Evolutionary conservation across 2,113 vertebrate genomes (phyloP), one percentile per base, ranked within the genome.

Genomic region (Pampusana beccarii): DNA sequence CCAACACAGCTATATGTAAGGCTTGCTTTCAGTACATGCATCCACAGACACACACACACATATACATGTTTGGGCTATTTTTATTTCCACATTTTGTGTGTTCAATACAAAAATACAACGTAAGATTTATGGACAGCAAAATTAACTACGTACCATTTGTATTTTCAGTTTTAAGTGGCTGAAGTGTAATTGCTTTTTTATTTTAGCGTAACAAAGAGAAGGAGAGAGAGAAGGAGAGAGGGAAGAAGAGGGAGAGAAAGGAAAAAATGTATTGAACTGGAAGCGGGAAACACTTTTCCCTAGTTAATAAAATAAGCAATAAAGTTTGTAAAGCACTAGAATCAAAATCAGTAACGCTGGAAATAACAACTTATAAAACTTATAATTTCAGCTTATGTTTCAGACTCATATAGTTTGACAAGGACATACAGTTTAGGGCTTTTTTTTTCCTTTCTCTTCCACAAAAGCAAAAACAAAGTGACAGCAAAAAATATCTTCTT

Each of bases 251-350:
- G 73, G 50, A 20, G 38, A 77, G 25, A 88, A 83, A 77, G 57
- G 51, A 80, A 91, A 95, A 88, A 96, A 81, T 17, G 28, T 84
- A 95, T 74, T 97, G 91, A 97, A 93, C 73, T 83, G 40, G 65
- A 96, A 98, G 67, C 28, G 7, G 3, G 46, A 53, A 98, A 96
- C 74, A 88, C 80, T 90, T 87, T 38, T 16, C 85, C 84, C 81
- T 89, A 92, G 95, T 95, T 97, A 97, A 96, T 97, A 97, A 98
- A 97, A 96, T 93, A 97, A 97, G 83, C 95, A 98, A 96, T 97
- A 96, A 97, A 96, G 94, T 98, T 96, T 90, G 88, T 94, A 97
- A 97, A 97, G 78, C 88, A 96, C 51, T 92, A 90, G 86, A 97
- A 91, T 94, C 67, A 97, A 96, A 97, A 96, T 97, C 92, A 97